Percentiles rank a stretch among this genome's conserved stretches.
These are phyloP conservation scores for Choloepus hoffmanni DNA, from an alignment of 2,113 vertebrate genomes.

Conservation along the genomic window DNA sequence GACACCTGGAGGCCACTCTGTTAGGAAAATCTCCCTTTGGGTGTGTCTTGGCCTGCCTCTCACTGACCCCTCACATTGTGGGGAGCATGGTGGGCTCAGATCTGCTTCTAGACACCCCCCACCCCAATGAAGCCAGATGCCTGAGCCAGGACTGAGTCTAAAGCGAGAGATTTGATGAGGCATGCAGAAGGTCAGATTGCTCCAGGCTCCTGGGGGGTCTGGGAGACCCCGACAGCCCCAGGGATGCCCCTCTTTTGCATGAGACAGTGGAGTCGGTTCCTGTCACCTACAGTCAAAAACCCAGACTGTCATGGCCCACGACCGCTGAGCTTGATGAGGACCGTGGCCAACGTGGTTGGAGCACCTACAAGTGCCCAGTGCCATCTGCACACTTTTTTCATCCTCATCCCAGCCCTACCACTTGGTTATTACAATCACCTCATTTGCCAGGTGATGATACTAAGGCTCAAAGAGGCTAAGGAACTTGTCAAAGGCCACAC, in stretches of 20 bases:
- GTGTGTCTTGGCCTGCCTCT: no score
- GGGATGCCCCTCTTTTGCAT: neutral
- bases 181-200: neutral
- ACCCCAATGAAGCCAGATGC: fast-evolving
- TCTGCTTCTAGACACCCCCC: neutral
- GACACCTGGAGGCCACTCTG: fast-evolving
- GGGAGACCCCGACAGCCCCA: neutral
- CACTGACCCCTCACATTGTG: neutral
- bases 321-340: fast-evolving
- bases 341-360: fast-evolving
- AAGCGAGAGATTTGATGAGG: neutral
- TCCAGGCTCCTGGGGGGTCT: neutral
- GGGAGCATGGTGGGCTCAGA: neutral
- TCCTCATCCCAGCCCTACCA: neutral
- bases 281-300: neutral
- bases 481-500: neutral
- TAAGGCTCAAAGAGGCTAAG: neutral
- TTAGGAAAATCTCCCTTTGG: neutral
- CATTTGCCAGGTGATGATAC: neutral
- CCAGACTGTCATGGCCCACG: fast-evolving
- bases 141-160: neutral
- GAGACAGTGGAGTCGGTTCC: neutral
- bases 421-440: neutral
- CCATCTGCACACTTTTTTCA: fast-evolving
- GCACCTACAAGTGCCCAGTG: neutral